These are phyloP conservation scores for Drosophila santomea DNA, from an alignment of 1,140 invertebrate species.

Conservation along the genomic window DNA sequence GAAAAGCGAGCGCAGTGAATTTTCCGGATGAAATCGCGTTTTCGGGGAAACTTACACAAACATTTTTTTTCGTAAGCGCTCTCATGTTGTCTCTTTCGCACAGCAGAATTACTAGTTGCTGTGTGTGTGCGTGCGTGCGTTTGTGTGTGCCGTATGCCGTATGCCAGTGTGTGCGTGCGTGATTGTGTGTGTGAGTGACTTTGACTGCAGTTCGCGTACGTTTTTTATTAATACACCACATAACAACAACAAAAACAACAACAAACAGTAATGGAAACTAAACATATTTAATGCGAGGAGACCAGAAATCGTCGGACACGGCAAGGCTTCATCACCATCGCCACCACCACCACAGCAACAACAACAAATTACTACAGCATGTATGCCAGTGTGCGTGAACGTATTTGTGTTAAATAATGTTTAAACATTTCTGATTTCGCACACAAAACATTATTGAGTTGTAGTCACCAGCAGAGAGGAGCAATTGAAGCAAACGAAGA, in stretches of 20 bases:
- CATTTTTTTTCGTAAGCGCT: conserved; percentile 75
- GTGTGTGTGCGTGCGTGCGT: conserved; percentile 62
- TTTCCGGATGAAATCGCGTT: conserved; percentile 54
- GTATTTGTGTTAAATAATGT: conserved; percentile 77
- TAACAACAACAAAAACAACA: conserved; percentile 6
- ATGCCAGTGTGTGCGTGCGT: conserved; percentile 31
- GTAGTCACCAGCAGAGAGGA: conserved; percentile 44
- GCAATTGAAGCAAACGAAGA: conserved; percentile 30
- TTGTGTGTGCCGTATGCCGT: conserved; percentile 35
- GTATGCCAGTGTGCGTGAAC: conserved; percentile 40
- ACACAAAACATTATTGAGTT: conserved; percentile 55
- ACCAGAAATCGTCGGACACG: conserved; percentile 29
- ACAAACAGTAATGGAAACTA: conserved; percentile 39
- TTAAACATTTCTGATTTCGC: conserved; percentile 68
- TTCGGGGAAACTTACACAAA: conserved; percentile 47
- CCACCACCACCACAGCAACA: conserved; percentile 32
- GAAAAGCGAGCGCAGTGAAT: conserved; percentile 52
- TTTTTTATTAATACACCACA: conserved; percentile 43
- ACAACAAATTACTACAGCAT: conserved; percentile 46
- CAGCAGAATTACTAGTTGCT: conserved; percentile 79
- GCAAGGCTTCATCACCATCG: conserved; percentile 43
- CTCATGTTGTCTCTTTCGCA: conserved; percentile 56
- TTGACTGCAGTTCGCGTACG: conserved; percentile 76
- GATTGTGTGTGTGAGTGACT: conserved; percentile 59
- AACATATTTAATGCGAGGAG: conserved; percentile 39